Conservation (phyloP, 2,888 invertebrate species). For the Melikaiella ostensackeni region DNA sequence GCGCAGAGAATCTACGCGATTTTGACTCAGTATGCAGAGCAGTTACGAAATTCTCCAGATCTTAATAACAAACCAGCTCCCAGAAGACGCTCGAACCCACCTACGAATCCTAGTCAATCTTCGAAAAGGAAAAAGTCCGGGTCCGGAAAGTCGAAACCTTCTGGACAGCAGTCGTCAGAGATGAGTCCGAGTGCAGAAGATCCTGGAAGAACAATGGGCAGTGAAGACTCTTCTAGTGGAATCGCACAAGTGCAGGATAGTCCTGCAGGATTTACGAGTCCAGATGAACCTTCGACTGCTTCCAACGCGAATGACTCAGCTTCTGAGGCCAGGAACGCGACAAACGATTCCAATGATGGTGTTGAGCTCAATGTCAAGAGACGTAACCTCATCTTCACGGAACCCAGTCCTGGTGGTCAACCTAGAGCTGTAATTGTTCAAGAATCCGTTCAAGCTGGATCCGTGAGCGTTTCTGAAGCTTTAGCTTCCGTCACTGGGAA, state of each 20-base stretch:
- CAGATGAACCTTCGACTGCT: conserved; percentile 68
- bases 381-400: conserved; percentile 72
- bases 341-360: conserved; percentile 72
- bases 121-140: conserved; percentile 85
- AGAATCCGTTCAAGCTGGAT: conserved; percentile 68
- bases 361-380: conserved; percentile 68
- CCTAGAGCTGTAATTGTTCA: conserved; percentile 73
- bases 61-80: conserved; percentile 89
- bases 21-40: conserved; percentile 88
- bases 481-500: conserved; percentile 82
- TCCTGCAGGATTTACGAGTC: conserved; percentile 73
- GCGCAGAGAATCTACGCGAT: conserved; percentile 89
- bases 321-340: conserved; percentile 67
- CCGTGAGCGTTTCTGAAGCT: conserved; percentile 81
- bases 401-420: conserved; percentile 68
- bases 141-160: conserved; percentile 80
- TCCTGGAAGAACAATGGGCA: conserved; percentile 84
- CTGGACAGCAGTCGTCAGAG: conserved; percentile 76
- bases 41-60: conserved; percentile 88
- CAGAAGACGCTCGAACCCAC: conserved; percentile 85
- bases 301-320: conserved; percentile 60
- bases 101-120: conserved; percentile 84
- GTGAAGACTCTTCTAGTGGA: conserved; percentile 88
- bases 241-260: conserved; percentile 76
- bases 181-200: conserved; percentile 83